Base-by-base conservation (phyloP, 37 sponge, comb jelly and placozoan species). In the Aphrocallistes beatrix region DNA sequence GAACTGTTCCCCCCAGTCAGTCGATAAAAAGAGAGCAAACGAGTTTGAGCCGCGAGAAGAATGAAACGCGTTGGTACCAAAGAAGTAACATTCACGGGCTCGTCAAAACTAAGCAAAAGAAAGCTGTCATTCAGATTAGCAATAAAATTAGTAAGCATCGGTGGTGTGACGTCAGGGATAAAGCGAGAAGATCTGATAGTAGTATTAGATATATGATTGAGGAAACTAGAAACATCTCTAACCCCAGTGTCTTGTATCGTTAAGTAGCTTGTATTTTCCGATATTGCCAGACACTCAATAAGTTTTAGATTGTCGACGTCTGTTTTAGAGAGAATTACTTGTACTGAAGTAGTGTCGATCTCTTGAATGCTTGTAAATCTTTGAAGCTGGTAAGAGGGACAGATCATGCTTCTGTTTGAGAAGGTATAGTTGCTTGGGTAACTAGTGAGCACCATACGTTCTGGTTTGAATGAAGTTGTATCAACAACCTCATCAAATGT, bases 401-500 rank as follows among this genome's bases (percentile, higher is more conserved):
- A 60, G 86, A 83, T n/a, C n/a, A n/a, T n/a, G n/a, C n/a, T n/a
- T n/a, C n/a, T n/a, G n/a, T n/a, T n/a, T n/a, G n/a, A n/a, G n/a
- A n/a, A n/a, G n/a, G n/a, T n/a, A n/a, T n/a, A n/a, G n/a, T n/a
- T n/a, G n/a, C n/a, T n/a, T n/a, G n/a, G n/a, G n/a, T n/a, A 38
- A 0, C 92, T 93, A 34, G 81, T 45, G 48, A 95, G 82, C 0
- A 81, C 81, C 19, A 95, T 38, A 0, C 36, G 32, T 16, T 85
- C 84, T 51, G 51, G 89, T 39, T 83, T 69, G 38, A 95, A 85
- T 30, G 89, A 84, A 23, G 25, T 49, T 0, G 90, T 85, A 83
- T 93, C 92, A 17, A 95, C 86, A n/a, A 93, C 93, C 39, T 95
- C 96, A 60, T 91, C 90, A 86, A 95, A 95, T 0, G 88, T 88